phyloP scores from a whole-genome alignment of 2,113 vertebrate species.

The Scopus umbretta region DNA sequence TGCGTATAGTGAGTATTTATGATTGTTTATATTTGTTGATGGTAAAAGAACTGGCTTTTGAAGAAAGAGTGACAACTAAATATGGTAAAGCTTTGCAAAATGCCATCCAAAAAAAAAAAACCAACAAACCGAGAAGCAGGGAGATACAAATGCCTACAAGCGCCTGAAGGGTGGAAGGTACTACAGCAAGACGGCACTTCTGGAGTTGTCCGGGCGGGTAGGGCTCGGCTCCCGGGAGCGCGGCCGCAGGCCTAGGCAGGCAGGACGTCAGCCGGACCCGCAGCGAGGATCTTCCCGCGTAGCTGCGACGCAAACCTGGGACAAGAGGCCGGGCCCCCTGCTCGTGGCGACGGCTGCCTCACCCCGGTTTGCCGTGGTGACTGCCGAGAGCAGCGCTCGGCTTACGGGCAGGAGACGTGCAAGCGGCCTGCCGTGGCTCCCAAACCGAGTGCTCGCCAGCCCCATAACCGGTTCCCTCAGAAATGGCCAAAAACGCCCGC shows the following conservation, averaged over 20 bases:
- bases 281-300: fast-evolving
- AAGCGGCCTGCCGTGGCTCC: fast-evolving
- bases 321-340: background rate
- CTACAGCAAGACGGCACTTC: background rate
- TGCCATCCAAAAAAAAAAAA: background rate
- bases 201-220: too few relatives aligned
- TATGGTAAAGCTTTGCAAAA: background rate
- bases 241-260: background rate
- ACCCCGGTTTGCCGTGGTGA: too few relatives aligned
- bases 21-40: background rate
- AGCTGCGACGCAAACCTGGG: fast-evolving
- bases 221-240: background rate
- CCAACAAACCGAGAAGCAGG: background rate
- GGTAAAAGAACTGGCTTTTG: background rate
- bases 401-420: fast-evolving
- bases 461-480: too few relatives aligned
- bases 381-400: background rate
- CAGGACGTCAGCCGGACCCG: background rate
- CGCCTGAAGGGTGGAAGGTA: background rate
- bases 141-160: background rate
- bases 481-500: background rate
- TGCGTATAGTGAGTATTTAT: background rate
- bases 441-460: fast-evolving
- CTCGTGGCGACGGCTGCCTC: too few relatives aligned
- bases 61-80: background rate